phyloP scores from a whole-genome alignment of 2,888 invertebrate genomes.

The Epicampocera succincta region DNA sequence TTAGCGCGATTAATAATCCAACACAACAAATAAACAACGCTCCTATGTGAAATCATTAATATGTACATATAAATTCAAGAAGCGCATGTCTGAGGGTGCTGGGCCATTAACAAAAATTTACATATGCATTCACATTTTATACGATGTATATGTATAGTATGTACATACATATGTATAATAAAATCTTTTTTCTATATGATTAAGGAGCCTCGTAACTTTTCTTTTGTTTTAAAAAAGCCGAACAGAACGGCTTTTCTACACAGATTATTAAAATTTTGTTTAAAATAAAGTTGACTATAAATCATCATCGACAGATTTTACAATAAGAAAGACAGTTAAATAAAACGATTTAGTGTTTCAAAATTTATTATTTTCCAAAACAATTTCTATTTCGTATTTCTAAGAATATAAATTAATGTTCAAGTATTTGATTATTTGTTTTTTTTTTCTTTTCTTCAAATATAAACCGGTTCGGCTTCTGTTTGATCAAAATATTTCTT shows the following conservation, averaged over 20 bases:
- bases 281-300: neutral
- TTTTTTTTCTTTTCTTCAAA: constrained; percentile 35
- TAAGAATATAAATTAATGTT: constrained; percentile 24
- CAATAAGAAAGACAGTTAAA: constrained; percentile 26
- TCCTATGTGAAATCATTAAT: neutral
- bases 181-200: no score
- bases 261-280: neutral
- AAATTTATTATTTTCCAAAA: neutral
- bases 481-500: constrained; percentile 31
- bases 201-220: no score
- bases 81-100: neutral
- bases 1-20: neutral
- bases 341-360: constrained; percentile 14
- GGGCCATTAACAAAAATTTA: no score
- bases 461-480: constrained; percentile 46
- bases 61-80: constrained; percentile 2
- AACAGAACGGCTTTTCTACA: no score
- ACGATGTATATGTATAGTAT: no score
- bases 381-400: no score
- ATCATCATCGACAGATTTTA: no score
- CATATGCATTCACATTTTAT: no score
- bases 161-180: no score
- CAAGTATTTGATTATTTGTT: constrained; percentile 26
- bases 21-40: neutral
- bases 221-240: no score